Conservation (phyloP, 2,113 vertebrate species). For the Semicossyphus pulcher region DNA sequence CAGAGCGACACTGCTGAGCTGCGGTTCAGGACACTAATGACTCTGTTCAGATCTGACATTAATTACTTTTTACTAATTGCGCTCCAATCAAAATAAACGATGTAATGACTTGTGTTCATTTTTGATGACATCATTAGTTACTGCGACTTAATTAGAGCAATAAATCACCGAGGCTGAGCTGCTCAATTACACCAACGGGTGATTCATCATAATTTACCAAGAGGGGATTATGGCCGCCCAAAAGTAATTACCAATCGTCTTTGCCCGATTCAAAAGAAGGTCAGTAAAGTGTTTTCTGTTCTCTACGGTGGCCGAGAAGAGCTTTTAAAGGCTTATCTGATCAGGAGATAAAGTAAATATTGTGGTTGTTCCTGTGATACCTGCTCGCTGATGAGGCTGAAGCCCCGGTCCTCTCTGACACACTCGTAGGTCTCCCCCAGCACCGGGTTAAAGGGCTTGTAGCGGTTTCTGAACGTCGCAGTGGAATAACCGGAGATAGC, state of each 20-base stretch:
- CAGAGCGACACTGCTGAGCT: too few relatives aligned
- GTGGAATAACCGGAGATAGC: slow-evolving; percentile 93
- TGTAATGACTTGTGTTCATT: background rate
- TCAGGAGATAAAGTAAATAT: too few relatives aligned
- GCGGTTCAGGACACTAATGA: too few relatives aligned
- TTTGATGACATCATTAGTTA: background rate
- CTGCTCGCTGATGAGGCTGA: slow-evolving; percentile 92
- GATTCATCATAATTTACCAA: slow-evolving; percentile 5
- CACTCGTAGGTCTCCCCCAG: slow-evolving; percentile 95
- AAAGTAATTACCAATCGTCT: background rate
- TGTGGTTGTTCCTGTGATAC: slow-evolving; percentile 50
- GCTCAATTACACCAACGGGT: background rate
- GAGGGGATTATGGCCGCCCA: background rate
- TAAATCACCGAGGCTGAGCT: slow-evolving; percentile 4
- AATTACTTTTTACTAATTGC: slow-evolving; percentile 1
- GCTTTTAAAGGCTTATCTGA: background rate
- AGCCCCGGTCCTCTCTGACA: slow-evolving; percentile 87
- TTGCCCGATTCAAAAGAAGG: background rate
- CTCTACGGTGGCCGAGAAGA: background rate
- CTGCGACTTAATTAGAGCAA: background rate
- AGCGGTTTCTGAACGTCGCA: slow-evolving; percentile 89
- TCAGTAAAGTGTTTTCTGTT: background rate
- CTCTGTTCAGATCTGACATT: background rate
- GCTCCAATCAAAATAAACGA: background rate
- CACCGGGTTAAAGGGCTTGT: slow-evolving; percentile 95